These are phyloP conservation scores for Oenanthe oenanthe DNA, from an alignment of 2,113 vertebrate species.

Conservation along the genomic window DNA sequence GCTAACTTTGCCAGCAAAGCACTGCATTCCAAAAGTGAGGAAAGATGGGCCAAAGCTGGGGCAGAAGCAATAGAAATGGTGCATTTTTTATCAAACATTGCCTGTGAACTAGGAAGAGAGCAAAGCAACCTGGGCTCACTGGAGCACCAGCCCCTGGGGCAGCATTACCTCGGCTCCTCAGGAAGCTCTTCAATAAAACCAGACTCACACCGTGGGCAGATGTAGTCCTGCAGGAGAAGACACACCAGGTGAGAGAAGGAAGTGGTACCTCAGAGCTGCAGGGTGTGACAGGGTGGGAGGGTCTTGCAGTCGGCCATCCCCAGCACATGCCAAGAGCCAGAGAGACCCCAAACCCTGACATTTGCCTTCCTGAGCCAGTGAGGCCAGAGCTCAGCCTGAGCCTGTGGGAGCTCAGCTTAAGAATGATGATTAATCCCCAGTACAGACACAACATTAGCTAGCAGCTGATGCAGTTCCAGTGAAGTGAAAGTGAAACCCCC, in stretches of 20 bases:
- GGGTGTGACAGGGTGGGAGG: not conserved
- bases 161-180: constrained; percentile 86
- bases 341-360: not conserved
- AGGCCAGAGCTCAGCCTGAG: not conserved
- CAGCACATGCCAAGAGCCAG: not conserved
- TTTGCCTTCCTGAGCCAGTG: not conserved
- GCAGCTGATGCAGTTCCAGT: not conserved
- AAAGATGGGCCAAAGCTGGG: not conserved
- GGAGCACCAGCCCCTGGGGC: not conserved
- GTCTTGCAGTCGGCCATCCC: not conserved
- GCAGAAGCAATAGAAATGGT: not conserved
- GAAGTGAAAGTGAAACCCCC: not conserved
- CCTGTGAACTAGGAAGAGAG: not conserved
- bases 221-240: constrained; percentile 84
- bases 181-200: constrained; percentile 95
- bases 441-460: not conserved
- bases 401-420: not conserved
- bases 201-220: constrained; percentile 92
- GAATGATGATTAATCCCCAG: not conserved
- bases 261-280: not conserved
- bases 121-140: not conserved
- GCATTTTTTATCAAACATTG: not conserved
- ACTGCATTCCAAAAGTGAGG: not conserved
- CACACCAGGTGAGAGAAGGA: not conserved
- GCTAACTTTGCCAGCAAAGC: not conserved